These are phyloP conservation scores for Coptodon bakossiorum DNA, from an alignment of 2,113 vertebrate species.

Conservation along the genomic window DNA sequence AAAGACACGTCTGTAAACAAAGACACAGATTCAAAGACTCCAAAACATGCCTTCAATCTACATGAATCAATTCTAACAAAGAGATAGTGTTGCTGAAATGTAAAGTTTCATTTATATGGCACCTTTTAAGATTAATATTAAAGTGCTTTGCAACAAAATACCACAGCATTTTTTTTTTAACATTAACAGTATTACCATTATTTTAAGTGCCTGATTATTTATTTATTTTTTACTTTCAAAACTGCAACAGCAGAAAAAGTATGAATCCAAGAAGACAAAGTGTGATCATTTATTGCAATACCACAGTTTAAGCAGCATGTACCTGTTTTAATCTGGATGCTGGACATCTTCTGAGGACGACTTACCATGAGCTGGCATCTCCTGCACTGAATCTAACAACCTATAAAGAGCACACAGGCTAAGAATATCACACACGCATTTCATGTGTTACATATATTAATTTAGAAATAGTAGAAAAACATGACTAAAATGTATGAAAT, in stretches of 20 bases:
- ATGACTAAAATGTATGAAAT: neutral
- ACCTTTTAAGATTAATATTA: neutral
- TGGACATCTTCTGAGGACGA: conserved; percentile 5
- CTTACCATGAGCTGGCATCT: conserved; percentile 37
- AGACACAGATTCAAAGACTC: neutral
- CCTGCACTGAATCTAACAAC: conserved; percentile 48
- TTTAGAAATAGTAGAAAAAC: neutral
- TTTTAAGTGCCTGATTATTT: neutral
- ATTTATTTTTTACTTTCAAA: neutral
- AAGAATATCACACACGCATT: conserved; percentile 38
- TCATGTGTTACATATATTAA: neutral
- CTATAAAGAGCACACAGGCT: conserved; percentile 65
- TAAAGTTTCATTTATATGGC: neutral
- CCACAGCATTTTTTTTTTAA: accelerated
- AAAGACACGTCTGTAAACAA: neutral
- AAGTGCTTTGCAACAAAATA: neutral
- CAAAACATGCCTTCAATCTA: neutral
- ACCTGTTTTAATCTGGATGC: neutral
- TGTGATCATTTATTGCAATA: neutral
- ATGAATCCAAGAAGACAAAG: neutral
- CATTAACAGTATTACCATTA: neutral
- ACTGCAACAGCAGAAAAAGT: neutral
- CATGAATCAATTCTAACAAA: neutral
- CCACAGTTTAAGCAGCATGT: neutral
- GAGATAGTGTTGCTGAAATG: neutral